Conservation (phyloP, 2,113 vertebrate species). For the Alces alces region DNA sequence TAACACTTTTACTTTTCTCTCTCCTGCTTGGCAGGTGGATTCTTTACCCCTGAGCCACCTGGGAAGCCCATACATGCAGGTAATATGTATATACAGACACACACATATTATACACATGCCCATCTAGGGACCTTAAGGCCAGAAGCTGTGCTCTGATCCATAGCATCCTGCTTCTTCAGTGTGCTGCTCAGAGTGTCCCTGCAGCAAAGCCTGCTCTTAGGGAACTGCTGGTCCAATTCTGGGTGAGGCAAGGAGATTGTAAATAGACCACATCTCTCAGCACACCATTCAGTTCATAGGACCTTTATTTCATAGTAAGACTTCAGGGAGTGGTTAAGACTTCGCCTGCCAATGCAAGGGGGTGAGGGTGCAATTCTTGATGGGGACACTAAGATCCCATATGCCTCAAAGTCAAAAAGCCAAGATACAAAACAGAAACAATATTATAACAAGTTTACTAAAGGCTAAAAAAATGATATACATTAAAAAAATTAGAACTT, state of each 20-base stretch:
- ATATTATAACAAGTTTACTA: not conserved
- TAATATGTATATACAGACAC: not conserved
- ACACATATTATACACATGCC: not conserved
- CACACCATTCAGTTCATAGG: not conserved
- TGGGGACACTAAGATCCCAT: not conserved
- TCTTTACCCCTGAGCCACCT: not conserved
- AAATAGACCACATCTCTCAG: not conserved
- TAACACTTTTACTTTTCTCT: not conserved
- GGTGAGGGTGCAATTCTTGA: not conserved
- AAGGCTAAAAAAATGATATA: not conserved
- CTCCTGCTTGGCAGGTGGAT: not conserved
- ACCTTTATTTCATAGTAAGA: not conserved
- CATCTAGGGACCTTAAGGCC: not conserved
- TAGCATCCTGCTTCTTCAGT: not conserved
- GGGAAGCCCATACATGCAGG: not conserved
- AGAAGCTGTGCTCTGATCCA: not conserved
- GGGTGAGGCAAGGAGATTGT: not conserved
- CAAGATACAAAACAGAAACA: not conserved
- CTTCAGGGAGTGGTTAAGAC: not conserved
- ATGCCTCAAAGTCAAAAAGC: not conserved
- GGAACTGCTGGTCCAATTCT: not conserved
- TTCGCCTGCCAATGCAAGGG: not conserved
- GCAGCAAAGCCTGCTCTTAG: not conserved
- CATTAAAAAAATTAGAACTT: not conserved
- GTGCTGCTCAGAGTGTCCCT: not conserved